Evolutionary conservation across 1,140 invertebrate species (phyloP), one percentile per base, ranked within the genome.

Genomic region (Anastrepha ludens): DNA sequence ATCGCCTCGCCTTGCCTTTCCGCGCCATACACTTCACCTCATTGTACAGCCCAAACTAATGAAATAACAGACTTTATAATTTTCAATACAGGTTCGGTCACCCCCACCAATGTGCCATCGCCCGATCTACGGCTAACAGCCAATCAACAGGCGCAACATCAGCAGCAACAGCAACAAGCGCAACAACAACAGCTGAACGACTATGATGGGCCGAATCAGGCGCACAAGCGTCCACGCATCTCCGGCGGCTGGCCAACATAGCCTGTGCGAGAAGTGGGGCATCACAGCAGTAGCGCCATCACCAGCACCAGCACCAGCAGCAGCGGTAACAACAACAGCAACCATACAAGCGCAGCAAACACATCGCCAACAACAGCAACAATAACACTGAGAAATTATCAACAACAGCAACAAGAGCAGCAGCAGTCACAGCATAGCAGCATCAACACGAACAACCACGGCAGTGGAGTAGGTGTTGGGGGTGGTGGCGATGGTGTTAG

Each of bases 241-340:
- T 95, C 95, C 50, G 97, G 98, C 91, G 96, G 96, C 89, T 98
- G 97, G 97, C 95, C 96, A 91, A 97, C 97, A 95, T 98, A 97
- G 95, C 95, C 88, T 87, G 87, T 85, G 70, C 74, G 74, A 20
- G 74, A 55, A 20, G 17, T 55, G 44, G 74, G n/a, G 5, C 17
- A 11, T 17, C 88, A 88, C 86, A 74, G 64, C 86, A 88, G 60
- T 88, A 90, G 87, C 88, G 89, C n/a, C 86, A 47, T 44, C 55
- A 87, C 13, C 62, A 62, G 50, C 17, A 87, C 58, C 50, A 85
- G 29, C 60, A 86, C 17, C 41, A 44, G 39, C 41, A 74, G n/a
- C 17, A 78, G 81, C 17, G 29, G 58, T 60, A 87, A 6, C 87
- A 88, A n/a, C 87, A 92, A 88, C 90, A 90, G 88, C 90, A 91